Conservation (phyloP, 2,888 invertebrate species). For the Spisula solida region DNA sequence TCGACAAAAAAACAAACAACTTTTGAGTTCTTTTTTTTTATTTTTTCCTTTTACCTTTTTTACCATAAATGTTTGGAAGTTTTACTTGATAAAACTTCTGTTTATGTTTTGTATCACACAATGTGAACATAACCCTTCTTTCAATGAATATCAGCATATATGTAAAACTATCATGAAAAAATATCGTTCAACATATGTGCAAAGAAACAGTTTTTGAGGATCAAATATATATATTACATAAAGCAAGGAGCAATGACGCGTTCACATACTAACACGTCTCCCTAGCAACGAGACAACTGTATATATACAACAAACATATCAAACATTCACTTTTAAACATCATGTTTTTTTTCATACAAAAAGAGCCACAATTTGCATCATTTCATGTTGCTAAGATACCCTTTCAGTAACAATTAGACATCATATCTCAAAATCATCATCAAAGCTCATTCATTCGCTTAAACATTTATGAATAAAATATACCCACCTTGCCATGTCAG, state of each 20-base stretch:
- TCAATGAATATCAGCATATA: slow-evolving; percentile 45
- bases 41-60: slow-evolving; percentile 53
- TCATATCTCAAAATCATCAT: not conserved
- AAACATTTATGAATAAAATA: not conserved
- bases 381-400: slow-evolving; percentile 28
- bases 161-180: slow-evolving; percentile 45
- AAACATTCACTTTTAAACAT: not conserved
- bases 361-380: slow-evolving; percentile 37
- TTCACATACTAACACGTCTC: not conserved
- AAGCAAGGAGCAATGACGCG: slow-evolving; percentile 14
- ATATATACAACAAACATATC: slow-evolving; percentile 16
- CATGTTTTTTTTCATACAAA: not conserved
- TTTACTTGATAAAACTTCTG: slow-evolving; percentile 51
- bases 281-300: not conserved
- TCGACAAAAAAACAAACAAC: slow-evolving; percentile 22
- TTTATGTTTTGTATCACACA: slow-evolving; percentile 58
- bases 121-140: slow-evolving; percentile 52
- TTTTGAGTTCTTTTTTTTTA: slow-evolving; percentile 60
- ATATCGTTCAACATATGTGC: slow-evolving; percentile 43
- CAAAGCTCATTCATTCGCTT: not conserved
- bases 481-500: not conserved
- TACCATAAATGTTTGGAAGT: slow-evolving; percentile 48
- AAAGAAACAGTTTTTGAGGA: slow-evolving; percentile 34
- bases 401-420: slow-evolving; percentile 8
- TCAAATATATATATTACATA: slow-evolving; percentile 29